Conservation (phyloP, 1,140 invertebrate genomes). For the Popillia japonica region DNA sequence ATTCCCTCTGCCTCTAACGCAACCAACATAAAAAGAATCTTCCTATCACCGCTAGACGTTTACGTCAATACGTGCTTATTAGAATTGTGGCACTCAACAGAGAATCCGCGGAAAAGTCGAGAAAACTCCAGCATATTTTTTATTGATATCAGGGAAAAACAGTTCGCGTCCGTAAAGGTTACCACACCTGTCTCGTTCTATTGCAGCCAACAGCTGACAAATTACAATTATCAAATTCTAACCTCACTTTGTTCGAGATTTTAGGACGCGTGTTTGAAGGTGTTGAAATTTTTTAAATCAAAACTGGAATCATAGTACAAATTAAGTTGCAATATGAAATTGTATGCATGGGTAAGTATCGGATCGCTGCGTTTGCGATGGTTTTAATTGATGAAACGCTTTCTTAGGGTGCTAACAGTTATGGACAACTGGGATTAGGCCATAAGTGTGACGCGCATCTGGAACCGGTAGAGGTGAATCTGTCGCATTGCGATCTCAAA, state of each 20-base stretch:
- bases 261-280: constrained; percentile 35
- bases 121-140: too few relatives aligned
- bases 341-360: constrained; percentile 50
- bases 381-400: constrained; percentile 1
- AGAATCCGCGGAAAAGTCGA: too few relatives aligned
- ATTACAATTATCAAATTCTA: background rate
- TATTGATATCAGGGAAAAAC: too few relatives aligned
- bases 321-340: constrained; percentile 45
- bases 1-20: too few relatives aligned
- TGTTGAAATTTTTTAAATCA: constrained; percentile 13
- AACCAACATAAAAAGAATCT: too few relatives aligned
- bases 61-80: too few relatives aligned
- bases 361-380: background rate
- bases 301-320: constrained; percentile 39
- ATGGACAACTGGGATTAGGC: constrained; percentile 80
- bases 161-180: too few relatives aligned
- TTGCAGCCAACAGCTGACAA: background rate
- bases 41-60: too few relatives aligned
- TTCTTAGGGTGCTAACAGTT: constrained; percentile 83
- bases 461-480: constrained; percentile 65
- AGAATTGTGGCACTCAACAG: too few relatives aligned
- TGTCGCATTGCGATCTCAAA: constrained; percentile 59
- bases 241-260: constrained; percentile 17
- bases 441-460: constrained; percentile 72
- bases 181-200: too few relatives aligned